These are phyloP conservation scores for Charaxes varanes DNA, from an alignment of 1,140 invertebrate species.

Conservation along the genomic window DNA sequence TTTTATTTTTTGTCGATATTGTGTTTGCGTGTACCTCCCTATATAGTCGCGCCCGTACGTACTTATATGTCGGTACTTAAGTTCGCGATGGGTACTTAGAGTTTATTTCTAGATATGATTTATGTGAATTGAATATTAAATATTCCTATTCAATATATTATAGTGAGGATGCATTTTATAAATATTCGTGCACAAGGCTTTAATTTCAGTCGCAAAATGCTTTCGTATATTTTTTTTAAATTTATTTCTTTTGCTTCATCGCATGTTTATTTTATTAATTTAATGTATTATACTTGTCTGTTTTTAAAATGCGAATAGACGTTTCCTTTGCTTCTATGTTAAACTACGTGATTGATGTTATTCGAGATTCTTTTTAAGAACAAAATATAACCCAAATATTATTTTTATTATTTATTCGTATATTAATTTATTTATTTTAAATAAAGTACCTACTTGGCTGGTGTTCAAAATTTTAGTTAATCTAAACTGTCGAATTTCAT, in stretches of 20 bases:
- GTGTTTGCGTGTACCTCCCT: conserved; percentile 17
- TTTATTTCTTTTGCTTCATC: conserved; percentile 9
- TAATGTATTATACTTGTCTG: conserved; percentile 5
- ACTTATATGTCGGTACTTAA: conserved; percentile 14
- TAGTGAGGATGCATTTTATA: conserved; percentile 13
- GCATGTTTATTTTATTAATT: conserved; percentile 11
- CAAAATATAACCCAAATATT: too few species aligned
- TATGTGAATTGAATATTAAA: conserved; percentile 5
- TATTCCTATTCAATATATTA: conserved; percentile 1
- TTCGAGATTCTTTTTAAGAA: too few species aligned
- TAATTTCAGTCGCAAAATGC: conserved; percentile 12
- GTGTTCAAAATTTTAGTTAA: too few species aligned
- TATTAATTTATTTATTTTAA: conserved; percentile 4
- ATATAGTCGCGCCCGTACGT: conserved; percentile 14
- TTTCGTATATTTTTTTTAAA: conserved; percentile 11
- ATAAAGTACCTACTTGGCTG: too few species aligned
- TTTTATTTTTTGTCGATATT: conserved; percentile 27
- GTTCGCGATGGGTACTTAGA: conserved; percentile 5
- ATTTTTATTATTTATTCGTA: too few species aligned
- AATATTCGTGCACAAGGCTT: conserved; percentile 30
- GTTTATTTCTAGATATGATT: background rate
- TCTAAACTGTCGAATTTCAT: too few species aligned
- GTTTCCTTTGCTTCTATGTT: conserved; percentile 15
- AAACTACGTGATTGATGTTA: too few species aligned
- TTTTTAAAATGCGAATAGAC: too few species aligned